These are phyloP conservation scores for Sweltsa coloradensis DNA, from an alignment of 1,140 invertebrate species.

Conservation along the genomic window DNA sequence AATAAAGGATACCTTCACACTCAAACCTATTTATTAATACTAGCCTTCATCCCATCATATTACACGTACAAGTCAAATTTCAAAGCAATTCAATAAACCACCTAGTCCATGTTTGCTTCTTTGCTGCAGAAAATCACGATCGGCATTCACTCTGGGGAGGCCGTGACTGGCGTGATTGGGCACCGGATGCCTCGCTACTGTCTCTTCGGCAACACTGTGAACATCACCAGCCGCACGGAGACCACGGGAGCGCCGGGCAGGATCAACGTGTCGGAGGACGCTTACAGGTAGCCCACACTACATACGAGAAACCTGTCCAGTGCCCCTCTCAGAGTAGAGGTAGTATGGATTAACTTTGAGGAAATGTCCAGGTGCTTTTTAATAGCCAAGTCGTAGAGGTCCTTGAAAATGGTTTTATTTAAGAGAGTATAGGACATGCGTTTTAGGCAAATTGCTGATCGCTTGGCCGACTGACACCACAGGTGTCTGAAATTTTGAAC, in stretches of 20 bases:
- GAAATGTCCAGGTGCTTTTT: not conserved
- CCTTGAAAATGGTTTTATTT: not conserved
- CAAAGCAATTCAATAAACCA: no score
- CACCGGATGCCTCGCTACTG: slow-evolving; percentile 96
- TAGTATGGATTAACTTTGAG: not conserved
- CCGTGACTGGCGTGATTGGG: slow-evolving; percentile 92
- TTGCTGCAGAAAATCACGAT: slow-evolving; percentile 77
- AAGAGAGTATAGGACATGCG: not conserved
- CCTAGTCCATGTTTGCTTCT: no score
- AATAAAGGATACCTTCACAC: no score
- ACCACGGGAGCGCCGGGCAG: slow-evolving; percentile 82
- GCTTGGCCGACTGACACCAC: no score
- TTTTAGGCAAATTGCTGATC: not conserved
- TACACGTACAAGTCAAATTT: no score
- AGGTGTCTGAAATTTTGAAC: no score
- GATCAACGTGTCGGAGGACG: slow-evolving; percentile 90
- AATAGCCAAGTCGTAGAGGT: not conserved
- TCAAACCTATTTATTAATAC: no score
- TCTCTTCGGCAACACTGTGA: slow-evolving; percentile 93
- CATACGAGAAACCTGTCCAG: not conserved
- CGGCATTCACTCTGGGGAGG: slow-evolving; percentile 91
- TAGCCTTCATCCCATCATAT: no score
- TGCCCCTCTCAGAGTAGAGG: not conserved
- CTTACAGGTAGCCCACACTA: slow-evolving; percentile 59
- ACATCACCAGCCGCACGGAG: slow-evolving; percentile 88